Evolutionary conservation across 2,797 vertebrate species (phyloP).

Genomic region (Carcharodon carcharias): DNA sequence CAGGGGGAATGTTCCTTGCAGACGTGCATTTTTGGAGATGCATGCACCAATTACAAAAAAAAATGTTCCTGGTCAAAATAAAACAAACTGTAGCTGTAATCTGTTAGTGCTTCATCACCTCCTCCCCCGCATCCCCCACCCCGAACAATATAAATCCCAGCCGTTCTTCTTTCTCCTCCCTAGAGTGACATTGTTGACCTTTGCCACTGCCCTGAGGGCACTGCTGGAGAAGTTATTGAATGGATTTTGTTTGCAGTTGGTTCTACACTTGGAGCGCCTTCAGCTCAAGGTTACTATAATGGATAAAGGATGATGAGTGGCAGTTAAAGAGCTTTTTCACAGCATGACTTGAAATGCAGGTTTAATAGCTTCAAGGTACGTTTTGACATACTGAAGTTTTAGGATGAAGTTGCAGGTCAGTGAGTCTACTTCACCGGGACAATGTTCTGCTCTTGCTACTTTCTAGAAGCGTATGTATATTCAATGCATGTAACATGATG

Average conservation of each 20-base stretch:
- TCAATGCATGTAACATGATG: neutral
- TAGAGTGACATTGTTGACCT: slow-evolving; percentile 44
- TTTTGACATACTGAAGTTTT: slow-evolving; percentile 44
- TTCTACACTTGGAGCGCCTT: slow-evolving; percentile 52
- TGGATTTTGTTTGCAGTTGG: slow-evolving; percentile 51
- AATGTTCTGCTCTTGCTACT: neutral
- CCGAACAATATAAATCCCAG: slow-evolving; percentile 39
- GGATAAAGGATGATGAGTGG: slow-evolving; percentile 55
- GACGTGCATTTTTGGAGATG: neutral
- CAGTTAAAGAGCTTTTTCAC: slow-evolving; percentile 48
- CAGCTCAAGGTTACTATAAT: slow-evolving; percentile 52
- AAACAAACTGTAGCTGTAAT: neutral
- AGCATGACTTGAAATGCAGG: slow-evolving; percentile 53
- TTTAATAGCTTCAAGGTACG: slow-evolving; percentile 75
- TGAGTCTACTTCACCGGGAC: slow-evolving; percentile 12
- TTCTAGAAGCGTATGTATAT: neutral
- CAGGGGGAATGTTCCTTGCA: neutral
- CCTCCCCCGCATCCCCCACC: neutral
- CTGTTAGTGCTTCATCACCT: neutral
- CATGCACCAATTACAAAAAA: neutral
- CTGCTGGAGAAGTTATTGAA: slow-evolving; percentile 46
- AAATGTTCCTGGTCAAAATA: slow-evolving; percentile 6
- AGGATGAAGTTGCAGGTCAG: slow-evolving; percentile 25
- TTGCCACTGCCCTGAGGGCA: slow-evolving; percentile 46
- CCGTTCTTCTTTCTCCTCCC: slow-evolving; percentile 45